Conservation (phyloP, 92 coral and sea anemone species). For the Epizoanthus fatuus region DNA sequence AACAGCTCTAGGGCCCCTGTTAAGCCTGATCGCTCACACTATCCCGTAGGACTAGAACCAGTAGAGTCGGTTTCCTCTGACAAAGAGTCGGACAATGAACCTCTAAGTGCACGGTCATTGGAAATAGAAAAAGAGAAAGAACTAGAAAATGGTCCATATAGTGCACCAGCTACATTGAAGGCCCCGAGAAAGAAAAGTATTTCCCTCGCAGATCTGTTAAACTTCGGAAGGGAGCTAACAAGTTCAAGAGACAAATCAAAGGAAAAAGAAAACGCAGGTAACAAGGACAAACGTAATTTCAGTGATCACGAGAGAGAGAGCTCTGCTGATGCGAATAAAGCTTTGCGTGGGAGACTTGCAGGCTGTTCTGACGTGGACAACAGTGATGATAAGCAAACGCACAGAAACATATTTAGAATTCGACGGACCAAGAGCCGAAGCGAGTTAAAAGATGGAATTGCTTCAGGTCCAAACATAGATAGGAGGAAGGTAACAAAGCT, state of each 20-base stretch:
- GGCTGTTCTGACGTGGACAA: conserved; percentile 12
- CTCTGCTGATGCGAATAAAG: neutral
- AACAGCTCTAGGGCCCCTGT: conserved; percentile 62
- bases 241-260: conserved; percentile 54
- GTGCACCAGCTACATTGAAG: conserved; percentile 44
- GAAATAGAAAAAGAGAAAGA: conserved; percentile 18
- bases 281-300: conserved; percentile 3
- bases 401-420: conserved; percentile 63
- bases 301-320: neutral
- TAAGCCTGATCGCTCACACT: conserved; percentile 79
- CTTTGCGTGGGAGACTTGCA: neutral
- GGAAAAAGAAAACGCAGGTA: conserved; percentile 23
- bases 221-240: conserved; percentile 81
- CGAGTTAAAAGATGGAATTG: conserved; percentile 89
- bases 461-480: conserved; percentile 91
- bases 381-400: conserved; percentile 24
- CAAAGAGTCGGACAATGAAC: conserved; percentile 32
- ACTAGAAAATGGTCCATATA: conserved; percentile 2
- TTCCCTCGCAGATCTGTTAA: conserved; percentile 86
- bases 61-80: conserved; percentile 25
- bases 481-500: conserved; percentile 81
- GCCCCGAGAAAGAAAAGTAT: conserved; percentile 78
- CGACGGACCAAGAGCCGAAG: conserved; percentile 70
- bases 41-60: conserved; percentile 44
- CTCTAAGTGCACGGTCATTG: conserved; percentile 5